Evolutionary conservation across 2,113 vertebrate species (phyloP), one percentile per base, ranked within the genome.

Genomic region (Pelobates fuscus): DNA sequence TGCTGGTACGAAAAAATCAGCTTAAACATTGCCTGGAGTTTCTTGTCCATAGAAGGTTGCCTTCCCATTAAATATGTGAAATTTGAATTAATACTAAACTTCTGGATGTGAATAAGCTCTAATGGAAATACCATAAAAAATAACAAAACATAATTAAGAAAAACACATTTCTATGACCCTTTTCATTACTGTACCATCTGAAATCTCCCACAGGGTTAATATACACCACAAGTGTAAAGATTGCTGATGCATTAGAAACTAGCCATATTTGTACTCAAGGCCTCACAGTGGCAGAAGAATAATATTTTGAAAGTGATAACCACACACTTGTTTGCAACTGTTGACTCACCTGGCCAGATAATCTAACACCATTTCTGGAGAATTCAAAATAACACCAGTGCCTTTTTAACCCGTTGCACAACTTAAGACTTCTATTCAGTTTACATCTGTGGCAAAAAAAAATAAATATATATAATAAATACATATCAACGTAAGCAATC

Each of bases 381-480:
- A 80, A 44, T 4, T 60, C 14, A 81, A 82, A 81, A 3, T 58
- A 60, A 55, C 37, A 67, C 3, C 8, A 15, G 29, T n/a, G 3
- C 29, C 66, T 70, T 78, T 77, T 79, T 79, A 73, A 8, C 43
- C 26, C 46, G n/a, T 43, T 74, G n/a, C 80, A 25, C 1, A 72
- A 82, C 77, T 46, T 70, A 60, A 78, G 79, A 20, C 2, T 21
- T 65, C 41, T 66, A 57, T 66, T 79, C 17, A 49, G 61, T 1
- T 57, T 49, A 64, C 12, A 29, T 80, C 76, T 64, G 70, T 75
- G 59, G 44, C n/a, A n/a, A n/a, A n/a, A n/a, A n/a, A n/a, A n/a
- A n/a, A n/a, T n/a, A n/a, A n/a, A n/a, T n/a, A n/a, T n/a, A n/a
- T 77, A 76, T 77, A 80, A 79, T 71, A 71, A 71, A 26, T 59